phyloP scores from a whole-genome alignment of 2,888 invertebrate species.

The Hyposoter dolosus region DNA sequence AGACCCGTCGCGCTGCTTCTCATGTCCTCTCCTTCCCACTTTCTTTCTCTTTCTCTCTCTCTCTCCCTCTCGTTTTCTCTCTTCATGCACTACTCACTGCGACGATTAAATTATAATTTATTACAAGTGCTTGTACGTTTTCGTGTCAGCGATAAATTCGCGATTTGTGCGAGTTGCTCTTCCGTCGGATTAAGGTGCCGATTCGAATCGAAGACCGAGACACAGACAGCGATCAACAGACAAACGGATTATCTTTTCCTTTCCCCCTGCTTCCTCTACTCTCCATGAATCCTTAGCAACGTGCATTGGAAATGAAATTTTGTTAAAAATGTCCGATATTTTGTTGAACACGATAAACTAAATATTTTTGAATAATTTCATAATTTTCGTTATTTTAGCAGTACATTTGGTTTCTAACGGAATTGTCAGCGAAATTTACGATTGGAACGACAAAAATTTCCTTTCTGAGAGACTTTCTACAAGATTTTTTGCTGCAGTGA shows the following conservation, averaged over 20 bases:
- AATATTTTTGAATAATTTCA: too few species aligned
- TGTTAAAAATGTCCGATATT: too few species aligned
- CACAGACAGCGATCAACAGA: background rate
- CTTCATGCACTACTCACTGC: slow-evolving; percentile 45
- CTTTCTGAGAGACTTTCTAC: too few species aligned
- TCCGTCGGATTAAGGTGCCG: slow-evolving; percentile 66
- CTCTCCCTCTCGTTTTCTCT: slow-evolving; percentile 28
- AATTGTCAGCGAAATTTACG: too few species aligned
- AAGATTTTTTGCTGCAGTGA: too few species aligned
- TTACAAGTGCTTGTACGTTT: slow-evolving; percentile 63
- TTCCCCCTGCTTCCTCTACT: slow-evolving; percentile 34
- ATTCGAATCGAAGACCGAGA: slow-evolving; percentile 1
- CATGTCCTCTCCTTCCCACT: slow-evolving; percentile 25
- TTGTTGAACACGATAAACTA: too few species aligned
- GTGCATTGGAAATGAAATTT: background rate
- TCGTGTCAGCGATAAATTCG: slow-evolving; percentile 72
- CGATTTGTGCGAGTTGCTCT: slow-evolving; percentile 72
- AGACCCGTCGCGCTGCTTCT: slow-evolving; percentile 48
- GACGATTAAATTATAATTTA: slow-evolving; percentile 73
- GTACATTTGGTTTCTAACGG: too few species aligned
- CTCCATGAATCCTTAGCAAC: slow-evolving; percentile 16
- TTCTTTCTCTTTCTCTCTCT: slow-evolving; percentile 32
- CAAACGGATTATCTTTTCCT: background rate
- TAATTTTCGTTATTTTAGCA: too few species aligned
- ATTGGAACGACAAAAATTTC: too few species aligned